Evolutionary conservation across 1,140 invertebrate species (phyloP).

Genomic region (Lerema accius): DNA sequence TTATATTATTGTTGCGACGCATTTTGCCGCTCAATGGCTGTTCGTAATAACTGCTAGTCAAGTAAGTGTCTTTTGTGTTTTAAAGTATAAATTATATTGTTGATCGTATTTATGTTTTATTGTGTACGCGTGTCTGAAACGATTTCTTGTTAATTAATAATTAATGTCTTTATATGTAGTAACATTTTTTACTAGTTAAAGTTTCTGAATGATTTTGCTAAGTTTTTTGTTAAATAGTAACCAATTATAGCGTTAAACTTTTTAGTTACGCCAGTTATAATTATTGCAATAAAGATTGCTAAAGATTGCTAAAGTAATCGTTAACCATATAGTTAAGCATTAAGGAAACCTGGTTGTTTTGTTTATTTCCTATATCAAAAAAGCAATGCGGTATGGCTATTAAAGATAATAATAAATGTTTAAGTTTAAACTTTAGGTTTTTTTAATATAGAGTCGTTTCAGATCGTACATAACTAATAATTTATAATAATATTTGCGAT

Average conservation of each 20-base stretch:
- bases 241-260: too few species aligned
- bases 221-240: too few species aligned
- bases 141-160: not conserved
- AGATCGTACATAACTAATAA: not conserved
- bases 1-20: slow-evolving; percentile 10
- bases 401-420: too few species aligned
- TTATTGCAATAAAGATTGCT: too few species aligned
- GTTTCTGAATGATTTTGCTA: too few species aligned
- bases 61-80: slow-evolving; percentile 7
- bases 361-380: too few species aligned
- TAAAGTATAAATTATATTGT: slow-evolving; percentile 1
- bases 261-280: too few species aligned
- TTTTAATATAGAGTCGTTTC: not conserved
- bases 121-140: slow-evolving; percentile 3
- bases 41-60: slow-evolving; percentile 13
- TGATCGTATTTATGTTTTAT: not conserved
- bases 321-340: too few species aligned
- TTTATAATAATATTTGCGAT: not conserved
- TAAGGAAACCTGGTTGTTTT: too few species aligned
- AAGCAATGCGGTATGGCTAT: too few species aligned
- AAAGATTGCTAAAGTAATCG: too few species aligned
- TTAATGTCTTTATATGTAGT: not conserved
- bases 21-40: slow-evolving; percentile 12
- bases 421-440: too few species aligned
- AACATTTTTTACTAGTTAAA: not conserved